phyloP scores from a whole-genome alignment of 1,140 invertebrate species.

The Diorhabda elongata region DNA sequence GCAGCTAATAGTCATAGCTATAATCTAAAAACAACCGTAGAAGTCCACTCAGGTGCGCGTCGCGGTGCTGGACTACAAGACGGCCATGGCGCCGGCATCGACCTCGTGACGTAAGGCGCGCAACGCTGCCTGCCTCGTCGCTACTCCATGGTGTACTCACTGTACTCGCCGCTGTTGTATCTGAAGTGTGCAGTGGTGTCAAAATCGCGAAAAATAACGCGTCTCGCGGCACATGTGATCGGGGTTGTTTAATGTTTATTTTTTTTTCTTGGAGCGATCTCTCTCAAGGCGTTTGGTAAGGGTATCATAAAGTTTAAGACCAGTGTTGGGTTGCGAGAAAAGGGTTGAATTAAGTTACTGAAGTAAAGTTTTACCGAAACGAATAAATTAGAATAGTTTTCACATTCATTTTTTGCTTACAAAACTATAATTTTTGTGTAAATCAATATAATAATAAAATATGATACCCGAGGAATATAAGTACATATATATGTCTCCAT shows the following conservation, averaged over 20 bases:
- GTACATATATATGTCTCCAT: too few species aligned
- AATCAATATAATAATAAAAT: too few species aligned
- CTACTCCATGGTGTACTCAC: constrained; percentile 15
- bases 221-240: constrained; percentile 11
- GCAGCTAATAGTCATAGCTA: not conserved
- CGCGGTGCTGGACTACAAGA: constrained; percentile 21
- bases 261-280: constrained; percentile 5
- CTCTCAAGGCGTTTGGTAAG: constrained; percentile 9
- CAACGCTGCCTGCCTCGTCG: constrained; percentile 21
- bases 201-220: constrained; percentile 4
- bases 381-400: too few species aligned
- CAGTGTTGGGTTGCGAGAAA: not conserved
- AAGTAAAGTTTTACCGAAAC: too few species aligned
- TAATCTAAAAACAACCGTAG: not conserved
- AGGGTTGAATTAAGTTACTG: too few species aligned
- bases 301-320: not conserved
- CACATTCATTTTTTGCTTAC: too few species aligned
- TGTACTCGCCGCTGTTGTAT: constrained; percentile 31
- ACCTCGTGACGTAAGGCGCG: constrained; percentile 38
- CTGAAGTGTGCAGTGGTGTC: constrained; percentile 27
- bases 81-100: constrained; percentile 30
- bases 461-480: too few species aligned
- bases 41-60: not conserved
- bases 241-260: constrained; percentile 3
- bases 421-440: too few species aligned